Evolutionary conservation across 2,888 invertebrate genomes (phyloP), one percentile per base, ranked within the genome.

Genomic region (Pheosia tremula): DNA sequence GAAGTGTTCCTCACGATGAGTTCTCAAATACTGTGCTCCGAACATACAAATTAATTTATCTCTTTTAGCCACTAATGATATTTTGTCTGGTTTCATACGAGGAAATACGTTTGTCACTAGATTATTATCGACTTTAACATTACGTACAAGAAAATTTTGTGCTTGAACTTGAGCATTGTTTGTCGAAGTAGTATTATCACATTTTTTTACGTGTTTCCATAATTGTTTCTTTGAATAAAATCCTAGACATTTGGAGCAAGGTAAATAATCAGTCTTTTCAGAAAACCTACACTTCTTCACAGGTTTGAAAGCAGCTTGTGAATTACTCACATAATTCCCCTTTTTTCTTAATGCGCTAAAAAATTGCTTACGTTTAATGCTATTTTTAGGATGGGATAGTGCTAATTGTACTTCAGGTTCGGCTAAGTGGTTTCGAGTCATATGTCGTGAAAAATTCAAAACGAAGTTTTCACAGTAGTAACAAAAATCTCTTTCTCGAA

Each of bases 91-190:
- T 24, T 57, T 47, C 78, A 78, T 78, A 67, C 73, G 64, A 11
- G 64, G 72, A 74, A 79, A 79, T 64, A 80, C 75, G 39, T 56
- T 71, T 43, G 67, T 64, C 57, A 74, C 71, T 56, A 78, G 74
- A 64, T 78, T 77, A 70, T 77, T 64, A 57, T 79, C 79, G 49
- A 78, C 62, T 74, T 75, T 72, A 11, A 75, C 50, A 70, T 81
- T 56, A 50, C 71, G 59, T 64, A 76, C 37, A 38, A 77, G 50
- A 55, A 78, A 57, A 62, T 80, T 79, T 77, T 80, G 78, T 8
- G 79, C 79, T 45, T 80, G 71, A 66, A 71, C 64, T 72, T 77
- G 75, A 53, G 64, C 55, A 55, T 75, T 74, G n/a, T n/a, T n/a
- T n/a, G n/a, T n/a, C n/a, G n/a, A n/a, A n/a, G n/a, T n/a, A n/a